Conservation (phyloP, 2,888 invertebrate species). For the Argyresthia goedartella region DNA sequence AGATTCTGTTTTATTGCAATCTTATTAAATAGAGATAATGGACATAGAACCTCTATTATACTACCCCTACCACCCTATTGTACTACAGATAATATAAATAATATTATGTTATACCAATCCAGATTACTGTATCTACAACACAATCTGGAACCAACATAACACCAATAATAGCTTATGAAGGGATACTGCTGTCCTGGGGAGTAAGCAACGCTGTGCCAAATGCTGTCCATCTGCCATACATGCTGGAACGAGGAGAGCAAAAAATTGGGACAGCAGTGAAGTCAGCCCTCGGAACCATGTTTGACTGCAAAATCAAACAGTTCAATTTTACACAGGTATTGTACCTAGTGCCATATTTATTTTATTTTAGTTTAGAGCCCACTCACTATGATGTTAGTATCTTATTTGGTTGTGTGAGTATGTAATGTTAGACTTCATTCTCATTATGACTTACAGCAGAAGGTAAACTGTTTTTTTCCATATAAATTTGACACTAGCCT, state of each 20-base stretch:
- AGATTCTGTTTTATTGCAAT: no score
- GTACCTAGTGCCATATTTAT: neutral
- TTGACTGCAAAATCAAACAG: conserved; percentile 58
- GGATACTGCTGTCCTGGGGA: conserved; percentile 56
- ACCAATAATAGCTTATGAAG: conserved; percentile 37
- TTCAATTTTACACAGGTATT: conserved; percentile 51
- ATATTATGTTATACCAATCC: conserved; percentile 17
- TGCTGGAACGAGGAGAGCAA: conserved; percentile 54
- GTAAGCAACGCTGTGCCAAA: conserved; percentile 23
- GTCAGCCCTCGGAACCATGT: conserved; percentile 38
- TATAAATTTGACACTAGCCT: no score
- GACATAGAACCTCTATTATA: no score
- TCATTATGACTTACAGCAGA: no score
- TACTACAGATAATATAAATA: no score
- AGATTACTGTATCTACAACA: conserved; percentile 44
- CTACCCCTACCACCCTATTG: no score
- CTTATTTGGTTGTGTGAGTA: no score
- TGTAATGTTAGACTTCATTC: no score
- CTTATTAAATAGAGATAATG: no score
- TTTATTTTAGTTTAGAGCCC: no score
- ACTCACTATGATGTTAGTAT: no score
- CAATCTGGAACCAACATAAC: conserved; percentile 24
- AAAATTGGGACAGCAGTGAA: conserved; percentile 42
- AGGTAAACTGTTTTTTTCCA: no score
- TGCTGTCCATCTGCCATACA: conserved; percentile 48